Evolutionary conservation across 2,797 vertebrate species (phyloP), one percentile per base, ranked within the genome.

Genomic region (Heliangelus exortis): DNA sequence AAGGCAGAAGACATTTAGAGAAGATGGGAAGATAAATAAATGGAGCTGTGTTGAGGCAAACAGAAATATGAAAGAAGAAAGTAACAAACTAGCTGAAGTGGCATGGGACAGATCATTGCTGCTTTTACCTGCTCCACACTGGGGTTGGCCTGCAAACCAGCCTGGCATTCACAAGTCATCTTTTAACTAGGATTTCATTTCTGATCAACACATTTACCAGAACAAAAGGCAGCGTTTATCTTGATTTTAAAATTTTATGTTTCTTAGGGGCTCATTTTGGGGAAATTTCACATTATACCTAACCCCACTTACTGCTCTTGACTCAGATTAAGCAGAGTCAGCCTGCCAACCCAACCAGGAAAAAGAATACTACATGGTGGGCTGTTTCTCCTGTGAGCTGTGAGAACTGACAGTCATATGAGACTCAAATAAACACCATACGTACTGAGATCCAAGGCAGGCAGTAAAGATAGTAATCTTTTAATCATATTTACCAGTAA

Each of bases 131-230:
- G 39, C 10, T 28, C 34, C 23, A 29, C 1, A 0, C 28, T 21
- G 65, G 23, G 10, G 20, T 0, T 62, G 59, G 18, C 41, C 51
- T 77, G 63, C 67, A 90, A 74, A 18, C 14, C 45, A 53, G 10
- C 22, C 54, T 0, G 0, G 53, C 33, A 76, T 20, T 74, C 51
- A 53, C 22, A 61, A 59, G 58, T 9, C 8, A 4, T n/a, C 20
- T 29, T 69, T 41, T 54, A 71, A 33, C 9, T 0, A 61, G 17
- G 21, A 67, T 66, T 90, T 65, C 62, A 78, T 13, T 22, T 81
- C 31, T 19, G 16, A 18, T 61, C 18, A 65, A 15, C 28, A 53
- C 1, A 0, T 45, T 67, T 75, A 71, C 45, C n/a, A 87, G 41
- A 87, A 77, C 7, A 15, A 73, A 78, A 66, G 36, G 31, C 1